These are phyloP conservation scores for Myiozetetes cayanensis DNA, from an alignment of 2,113 vertebrate species.

Conservation along the genomic window DNA sequence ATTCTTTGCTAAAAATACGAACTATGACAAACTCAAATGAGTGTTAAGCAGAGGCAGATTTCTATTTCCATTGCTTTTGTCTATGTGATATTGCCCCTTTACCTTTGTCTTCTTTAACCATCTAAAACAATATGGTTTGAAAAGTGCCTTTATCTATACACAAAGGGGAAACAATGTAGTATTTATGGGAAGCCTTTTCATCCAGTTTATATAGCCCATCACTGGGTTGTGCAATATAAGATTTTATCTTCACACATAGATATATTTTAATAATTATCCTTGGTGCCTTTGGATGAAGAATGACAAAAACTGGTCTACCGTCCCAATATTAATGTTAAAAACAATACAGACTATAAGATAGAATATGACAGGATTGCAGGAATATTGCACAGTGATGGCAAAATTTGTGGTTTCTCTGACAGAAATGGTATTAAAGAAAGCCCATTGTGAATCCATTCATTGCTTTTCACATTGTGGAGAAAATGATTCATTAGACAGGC, in stretches of 20 bases:
- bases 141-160: neutral
- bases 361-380: neutral
- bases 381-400: neutral
- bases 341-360: neutral
- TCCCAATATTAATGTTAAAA: constrained; percentile 4
- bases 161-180: neutral
- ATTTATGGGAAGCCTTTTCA: constrained; percentile 14
- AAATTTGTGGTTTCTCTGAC: constrained; percentile 14
- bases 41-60: neutral
- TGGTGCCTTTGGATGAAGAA: neutral
- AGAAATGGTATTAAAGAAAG: constrained; percentile 26
- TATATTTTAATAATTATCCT: constrained; percentile 42
- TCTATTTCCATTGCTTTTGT: neutral
- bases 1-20: no score
- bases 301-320: neutral
- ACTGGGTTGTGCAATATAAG: neutral
- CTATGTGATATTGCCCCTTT: neutral
- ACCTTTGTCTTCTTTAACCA: neutral
- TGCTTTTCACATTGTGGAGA: neutral
- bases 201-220: neutral
- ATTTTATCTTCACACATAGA: neutral
- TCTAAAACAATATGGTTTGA: neutral
- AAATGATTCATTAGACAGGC: neutral
- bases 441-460: neutral
- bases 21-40: no score